Base-by-base conservation (phyloP, 2,113 vertebrate species). In the Oostethus manadensis region DNA sequence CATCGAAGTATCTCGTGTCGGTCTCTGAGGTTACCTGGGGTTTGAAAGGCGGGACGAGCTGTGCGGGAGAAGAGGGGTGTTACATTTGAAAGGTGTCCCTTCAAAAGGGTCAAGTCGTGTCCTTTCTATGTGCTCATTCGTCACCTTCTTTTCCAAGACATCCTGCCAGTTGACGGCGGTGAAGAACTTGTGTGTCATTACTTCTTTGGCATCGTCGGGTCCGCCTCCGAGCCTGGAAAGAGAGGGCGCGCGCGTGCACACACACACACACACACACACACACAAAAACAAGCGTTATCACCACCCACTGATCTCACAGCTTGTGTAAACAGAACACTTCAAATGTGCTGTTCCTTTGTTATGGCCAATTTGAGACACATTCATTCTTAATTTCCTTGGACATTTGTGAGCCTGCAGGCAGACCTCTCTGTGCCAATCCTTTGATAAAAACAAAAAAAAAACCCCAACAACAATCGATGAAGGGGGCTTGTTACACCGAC, bases 161-260 rank as follows among this genome's bases (percentile, higher is more conserved):
- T 98, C 95, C 82, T 94, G 93, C 95, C 95, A 98, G 85, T 91
- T 92, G 77, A 95, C 87, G 65, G 86, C 73, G 44, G 82, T 78
- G 68, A 98, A 98, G 88, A 98, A 98, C 57, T 92, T 93, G 66
- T 98, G 95, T 66, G 86, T 90, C 93, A 95, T 98, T 76, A 96
- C 94, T 62, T 98, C 95, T 90, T 94, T 91, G 74, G 95, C 95
- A 1, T 98, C 95, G 0, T 86, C 92, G 58, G 92, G 84, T 18
- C 94, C 91, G 0, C 95, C 95, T 8, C 95, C 94, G 0, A 97
- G 90, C 89, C 95, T 98, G 84, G 0, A n/a, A 67, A 53, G n/a
- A 42, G 11, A 42, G 38, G 42, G 20, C 54, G 55, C 33, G 33
- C 33, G 10, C 33, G 10, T 10, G 3, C 4, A 6, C 33, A 35